phyloP scores from a whole-genome alignment of 1,140 invertebrate genomes.

The Cryptotermes secundus region DNA sequence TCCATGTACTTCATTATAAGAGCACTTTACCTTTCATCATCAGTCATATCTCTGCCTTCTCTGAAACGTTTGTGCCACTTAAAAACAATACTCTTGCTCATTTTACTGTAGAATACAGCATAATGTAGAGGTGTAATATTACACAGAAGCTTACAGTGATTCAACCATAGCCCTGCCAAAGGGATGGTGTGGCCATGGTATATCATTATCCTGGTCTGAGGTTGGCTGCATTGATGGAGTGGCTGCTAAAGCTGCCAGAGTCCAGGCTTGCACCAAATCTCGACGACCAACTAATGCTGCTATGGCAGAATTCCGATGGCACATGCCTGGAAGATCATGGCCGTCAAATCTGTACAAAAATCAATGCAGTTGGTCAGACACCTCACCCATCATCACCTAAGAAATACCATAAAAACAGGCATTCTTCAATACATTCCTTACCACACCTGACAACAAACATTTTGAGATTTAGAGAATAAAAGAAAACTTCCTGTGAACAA shows the following conservation, averaged over 20 bases:
- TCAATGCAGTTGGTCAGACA: not conserved
- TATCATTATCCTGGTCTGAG: slow-evolving; percentile 55
- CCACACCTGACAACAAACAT: not conserved
- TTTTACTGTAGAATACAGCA: too few relatives aligned
- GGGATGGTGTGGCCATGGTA: slow-evolving; percentile 76
- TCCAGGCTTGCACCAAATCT: slow-evolving; percentile 86
- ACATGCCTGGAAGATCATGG: slow-evolving; percentile 65
- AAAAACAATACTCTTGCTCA: too few relatives aligned
- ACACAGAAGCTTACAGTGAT: slow-evolving; percentile 66
- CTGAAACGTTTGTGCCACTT: too few relatives aligned
- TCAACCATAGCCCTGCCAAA: slow-evolving; percentile 83
- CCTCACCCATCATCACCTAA: too few relatives aligned
- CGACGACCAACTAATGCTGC: slow-evolving; percentile 71
- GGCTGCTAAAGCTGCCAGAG: slow-evolving; percentile 69
- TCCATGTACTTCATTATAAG: too few relatives aligned
- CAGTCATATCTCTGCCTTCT: too few relatives aligned
- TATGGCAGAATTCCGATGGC: slow-evolving; percentile 74
- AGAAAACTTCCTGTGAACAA: too few relatives aligned
- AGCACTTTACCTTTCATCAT: too few relatives aligned
- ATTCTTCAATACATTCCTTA: not conserved
- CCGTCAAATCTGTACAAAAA: slow-evolving; percentile 55
- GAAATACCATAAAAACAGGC: not conserved
- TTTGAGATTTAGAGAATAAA: not conserved
- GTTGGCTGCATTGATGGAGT: slow-evolving; percentile 44
- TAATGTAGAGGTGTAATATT: too few relatives aligned